These are phyloP conservation scores for Orchestes rusci DNA, from an alignment of 2,888 invertebrate species.

Conservation along the genomic window DNA sequence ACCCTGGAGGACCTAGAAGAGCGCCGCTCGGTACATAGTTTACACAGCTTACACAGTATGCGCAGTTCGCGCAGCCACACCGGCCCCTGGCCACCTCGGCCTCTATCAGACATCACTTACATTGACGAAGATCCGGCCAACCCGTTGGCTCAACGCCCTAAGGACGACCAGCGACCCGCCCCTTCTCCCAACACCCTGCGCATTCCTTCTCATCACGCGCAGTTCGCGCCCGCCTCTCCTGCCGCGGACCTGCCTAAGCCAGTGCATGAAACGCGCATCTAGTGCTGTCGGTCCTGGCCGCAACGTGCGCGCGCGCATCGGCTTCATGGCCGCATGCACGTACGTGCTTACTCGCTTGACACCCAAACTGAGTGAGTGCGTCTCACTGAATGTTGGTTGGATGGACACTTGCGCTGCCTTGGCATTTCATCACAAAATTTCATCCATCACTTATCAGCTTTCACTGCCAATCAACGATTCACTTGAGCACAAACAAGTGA, in stretches of 20 bases:
- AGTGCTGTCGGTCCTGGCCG: conserved; percentile 41
- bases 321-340: conserved; percentile 9
- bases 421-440: conserved; percentile 17
- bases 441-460: conserved; percentile 13
- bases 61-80: conserved; percentile 70
- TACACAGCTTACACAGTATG: conserved; percentile 86
- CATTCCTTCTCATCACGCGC: conserved; percentile 50
- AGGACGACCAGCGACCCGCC: conserved; percentile 42
- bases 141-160: conserved; percentile 36
- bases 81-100: conserved; percentile 56
- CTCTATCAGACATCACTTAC: conserved; percentile 77
- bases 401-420: conserved; percentile 12
- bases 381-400: conserved; percentile 4
- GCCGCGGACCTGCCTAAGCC: conserved; percentile 56
- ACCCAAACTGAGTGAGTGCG: conserved; percentile 20
- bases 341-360: conserved; percentile 16
- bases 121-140: conserved; percentile 44
- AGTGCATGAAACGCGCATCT: conserved; percentile 68
- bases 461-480: conserved; percentile 11
- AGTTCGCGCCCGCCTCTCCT: conserved; percentile 51
- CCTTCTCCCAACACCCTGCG: conserved; percentile 44
- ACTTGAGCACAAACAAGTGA: too few species aligned
- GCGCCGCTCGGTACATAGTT: conserved; percentile 96
- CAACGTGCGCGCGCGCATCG: conserved; percentile 11
- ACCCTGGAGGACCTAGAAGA: conserved; percentile 99